Evolutionary conservation across 2,797 vertebrate species (phyloP).

Genomic region (Pseudochirops cupreus): DNA sequence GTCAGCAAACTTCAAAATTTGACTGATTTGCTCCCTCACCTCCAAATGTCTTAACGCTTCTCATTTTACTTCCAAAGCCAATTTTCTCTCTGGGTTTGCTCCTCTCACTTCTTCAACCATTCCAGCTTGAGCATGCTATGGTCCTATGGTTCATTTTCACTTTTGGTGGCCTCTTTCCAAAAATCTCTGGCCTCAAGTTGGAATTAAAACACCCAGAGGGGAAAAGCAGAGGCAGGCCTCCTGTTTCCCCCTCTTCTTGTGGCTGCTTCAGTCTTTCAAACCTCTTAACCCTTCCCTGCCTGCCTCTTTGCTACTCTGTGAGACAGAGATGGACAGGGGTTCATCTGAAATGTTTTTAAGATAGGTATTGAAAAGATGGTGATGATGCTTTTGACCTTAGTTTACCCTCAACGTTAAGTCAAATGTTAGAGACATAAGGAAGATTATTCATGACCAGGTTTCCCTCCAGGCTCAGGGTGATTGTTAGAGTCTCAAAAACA

Average conservation of each 20-base stretch:
- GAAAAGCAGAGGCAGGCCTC: neutral
- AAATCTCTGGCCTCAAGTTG: slow-evolving; percentile 16
- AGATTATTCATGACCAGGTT: neutral
- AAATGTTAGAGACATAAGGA: neutral
- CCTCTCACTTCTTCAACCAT: slow-evolving; percentile 17
- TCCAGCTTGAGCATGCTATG: neutral
- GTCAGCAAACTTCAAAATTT: neutral
- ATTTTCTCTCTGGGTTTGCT: slow-evolving; percentile 23
- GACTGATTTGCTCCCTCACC: slow-evolving; percentile 20
- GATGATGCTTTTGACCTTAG: neutral
- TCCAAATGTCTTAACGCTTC: neutral
- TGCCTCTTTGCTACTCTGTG: neutral
- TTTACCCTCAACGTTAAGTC: neutral
- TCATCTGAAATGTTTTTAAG: neutral
- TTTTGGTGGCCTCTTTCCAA: slow-evolving; percentile 9
- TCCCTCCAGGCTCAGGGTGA: neutral
- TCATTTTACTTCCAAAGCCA: slow-evolving; percentile 4
- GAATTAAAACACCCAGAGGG: neutral
- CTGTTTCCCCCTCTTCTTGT: neutral
- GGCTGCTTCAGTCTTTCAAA: neutral
- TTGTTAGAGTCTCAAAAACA: neutral
- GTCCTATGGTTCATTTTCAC: slow-evolving; percentile 26
- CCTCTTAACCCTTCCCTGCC: neutral
- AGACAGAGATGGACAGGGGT: neutral
- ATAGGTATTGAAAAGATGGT: neutral